Evolutionary conservation across 37 sponge, comb jelly and placozoan genomes (phyloP).

Genomic region (Ephydatia muelleri): DNA sequence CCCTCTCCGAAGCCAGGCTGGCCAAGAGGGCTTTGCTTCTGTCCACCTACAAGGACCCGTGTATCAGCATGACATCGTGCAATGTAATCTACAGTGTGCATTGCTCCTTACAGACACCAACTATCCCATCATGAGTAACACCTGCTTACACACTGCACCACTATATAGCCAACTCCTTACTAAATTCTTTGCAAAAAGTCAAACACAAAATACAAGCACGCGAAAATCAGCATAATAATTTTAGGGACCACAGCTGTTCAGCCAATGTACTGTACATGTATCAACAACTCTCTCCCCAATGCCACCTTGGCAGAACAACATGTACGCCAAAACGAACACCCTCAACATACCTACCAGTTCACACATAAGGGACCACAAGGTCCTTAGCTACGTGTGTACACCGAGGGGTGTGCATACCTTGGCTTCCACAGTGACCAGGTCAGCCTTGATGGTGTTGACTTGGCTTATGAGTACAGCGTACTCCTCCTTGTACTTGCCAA

Average conservation of each 20-base stretch:
- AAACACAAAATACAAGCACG: background rate
- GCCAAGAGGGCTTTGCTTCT: constrained; percentile 86
- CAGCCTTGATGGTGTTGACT: constrained; percentile 90
- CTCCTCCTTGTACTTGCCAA: constrained; percentile 92
- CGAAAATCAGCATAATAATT: background rate
- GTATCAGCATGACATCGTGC: too few relatives aligned
- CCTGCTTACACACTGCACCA: too few relatives aligned
- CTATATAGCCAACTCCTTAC: too few relatives aligned
- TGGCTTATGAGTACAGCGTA: constrained; percentile 91
- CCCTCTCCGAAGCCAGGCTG: constrained; percentile 79
- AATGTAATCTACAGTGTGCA: too few relatives aligned
- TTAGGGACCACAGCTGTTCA: background rate
- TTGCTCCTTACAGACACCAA: too few relatives aligned
- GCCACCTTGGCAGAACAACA: background rate
- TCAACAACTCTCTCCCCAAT: background rate
- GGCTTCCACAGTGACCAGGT: constrained; percentile 80
- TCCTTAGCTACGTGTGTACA: background rate
- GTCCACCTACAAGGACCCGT: constrained; percentile 60
- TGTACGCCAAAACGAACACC: background rate
- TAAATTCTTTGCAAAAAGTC: too few relatives aligned
- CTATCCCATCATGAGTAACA: too few relatives aligned
- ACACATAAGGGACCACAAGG: background rate
- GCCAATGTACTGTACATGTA: background rate
- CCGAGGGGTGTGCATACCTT: constrained; percentile 58
- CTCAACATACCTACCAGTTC: background rate